These are phyloP conservation scores for Orius insidiosus DNA, from an alignment of 1,140 invertebrate species.

Conservation along the genomic window DNA sequence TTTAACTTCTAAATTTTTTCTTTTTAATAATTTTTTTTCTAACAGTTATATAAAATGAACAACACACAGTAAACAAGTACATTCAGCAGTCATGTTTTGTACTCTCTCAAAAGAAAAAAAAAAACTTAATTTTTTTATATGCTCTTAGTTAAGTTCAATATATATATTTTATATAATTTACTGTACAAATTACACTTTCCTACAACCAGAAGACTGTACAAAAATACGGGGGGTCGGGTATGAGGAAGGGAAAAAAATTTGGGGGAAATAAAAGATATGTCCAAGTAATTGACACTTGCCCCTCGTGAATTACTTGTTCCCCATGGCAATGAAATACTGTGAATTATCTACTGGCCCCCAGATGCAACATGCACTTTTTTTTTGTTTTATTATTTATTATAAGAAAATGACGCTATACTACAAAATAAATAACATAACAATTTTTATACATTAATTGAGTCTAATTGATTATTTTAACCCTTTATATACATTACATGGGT, in stretches of 20 bases:
- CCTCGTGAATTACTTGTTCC: too few relatives aligned
- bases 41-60: slow-evolving; percentile 13
- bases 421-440: slow-evolving; percentile 6
- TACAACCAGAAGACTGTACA: too few relatives aligned
- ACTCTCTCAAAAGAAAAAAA: slow-evolving; percentile 11
- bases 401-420: background rate
- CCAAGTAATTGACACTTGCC: too few relatives aligned
- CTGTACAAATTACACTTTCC: too few relatives aligned
- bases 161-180: too few relatives aligned
- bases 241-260: too few relatives aligned
- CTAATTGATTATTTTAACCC: too few relatives aligned
- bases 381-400: background rate
- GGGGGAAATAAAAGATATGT: too few relatives aligned
- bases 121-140: background rate
- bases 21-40: slow-evolving; percentile 2
- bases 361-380: slow-evolving; percentile 4
- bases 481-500: background rate
- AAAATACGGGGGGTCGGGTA: too few relatives aligned
- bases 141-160: background rate
- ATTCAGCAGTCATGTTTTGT: slow-evolving; percentile 17
- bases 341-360: background rate
- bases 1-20: background rate
- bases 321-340: too few relatives aligned
- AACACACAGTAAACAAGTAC: slow-evolving; percentile 12
- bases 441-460: background rate